Evolutionary conservation across 2,888 invertebrate genomes (phyloP), one percentile per base, ranked within the genome.

Genomic region (Rhagophthalmus giganteus): DNA sequence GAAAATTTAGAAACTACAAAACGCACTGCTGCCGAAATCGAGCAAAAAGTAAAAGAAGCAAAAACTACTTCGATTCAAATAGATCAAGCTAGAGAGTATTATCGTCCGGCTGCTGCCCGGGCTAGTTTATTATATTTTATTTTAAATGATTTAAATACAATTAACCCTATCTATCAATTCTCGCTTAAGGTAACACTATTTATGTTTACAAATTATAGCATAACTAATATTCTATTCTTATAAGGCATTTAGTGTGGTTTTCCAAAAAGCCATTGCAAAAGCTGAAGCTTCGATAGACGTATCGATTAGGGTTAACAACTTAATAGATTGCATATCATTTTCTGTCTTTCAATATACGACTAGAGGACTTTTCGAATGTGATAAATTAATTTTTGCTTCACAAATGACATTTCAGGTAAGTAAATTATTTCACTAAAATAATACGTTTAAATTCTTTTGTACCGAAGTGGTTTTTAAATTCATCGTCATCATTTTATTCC

Each of bases 1-100:
- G 96, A 97, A 74, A 97, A 96, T 77, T 81, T 97, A 58, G 97
- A 97, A 76, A 94, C 89, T 1, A 97, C 96, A 0, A 97, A 97
- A 75, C 84, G 87, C 66, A 97, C 96, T 2, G 96, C 97, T 0
- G 93, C 92, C 3, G 96, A 97, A 78, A 94, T 97, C 67, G 94
- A 96, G 71, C 83, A 79, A 68, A 93, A 96, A 80, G 95, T 96
- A 1, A 81, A 86, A 8, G 95, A 96, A 77, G 96, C 95, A 0
- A 93, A 91, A 75, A 82, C 90, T 14, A 97, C 96, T 0, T 94
- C 95, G 4, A 81, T 83, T 31, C 85, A 95, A 78, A 97, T 97
- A 65, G 96, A 97, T 73, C 86, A 88, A 62, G 95, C 97, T 2
- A 81, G 96, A 53, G 96, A 97, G 75, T 83, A 90, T 68, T 85